These are phyloP conservation scores for Sterna hirundo DNA, from an alignment of 2,113 vertebrate genomes.

Conservation along the genomic window DNA sequence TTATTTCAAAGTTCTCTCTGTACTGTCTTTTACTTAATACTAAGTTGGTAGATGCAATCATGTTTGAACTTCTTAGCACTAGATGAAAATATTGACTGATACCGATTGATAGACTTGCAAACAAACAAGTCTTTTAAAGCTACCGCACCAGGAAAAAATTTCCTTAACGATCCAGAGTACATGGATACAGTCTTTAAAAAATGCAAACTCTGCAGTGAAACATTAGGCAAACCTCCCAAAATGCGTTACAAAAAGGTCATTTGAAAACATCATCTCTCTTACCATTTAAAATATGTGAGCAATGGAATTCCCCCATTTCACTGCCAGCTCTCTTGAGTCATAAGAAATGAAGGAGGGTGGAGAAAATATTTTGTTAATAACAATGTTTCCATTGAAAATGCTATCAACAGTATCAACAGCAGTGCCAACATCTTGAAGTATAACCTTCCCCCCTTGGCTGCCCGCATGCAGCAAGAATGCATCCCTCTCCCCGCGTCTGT, in stretches of 20 bases:
- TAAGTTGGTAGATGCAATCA: neutral
- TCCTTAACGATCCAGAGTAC: neutral
- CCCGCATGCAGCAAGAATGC: neutral
- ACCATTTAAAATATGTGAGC: neutral
- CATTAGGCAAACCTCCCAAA: neutral
- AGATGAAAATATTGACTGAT: neutral
- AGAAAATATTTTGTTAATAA: conserved; percentile 8
- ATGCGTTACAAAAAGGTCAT: neutral
- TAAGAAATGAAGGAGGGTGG: neutral
- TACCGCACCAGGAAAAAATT: neutral
- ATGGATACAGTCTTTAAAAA: neutral
- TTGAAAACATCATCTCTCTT: neutral
- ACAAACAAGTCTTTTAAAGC: neutral
- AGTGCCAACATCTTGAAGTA: neutral
- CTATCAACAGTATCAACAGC: neutral
- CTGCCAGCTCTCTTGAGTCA: neutral
- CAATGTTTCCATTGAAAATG: neutral
- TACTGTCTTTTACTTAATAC: neutral
- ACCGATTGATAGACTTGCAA: neutral
- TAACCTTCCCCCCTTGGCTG: rapidly evolving
- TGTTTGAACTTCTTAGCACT: neutral
- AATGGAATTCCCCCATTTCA: neutral
- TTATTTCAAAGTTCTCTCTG: neutral
- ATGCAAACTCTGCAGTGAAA: neutral
- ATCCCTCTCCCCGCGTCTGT: neutral